These are phyloP conservation scores for Sardina pilchardus DNA, from an alignment of 2,113 vertebrate species.

Conservation along the genomic window DNA sequence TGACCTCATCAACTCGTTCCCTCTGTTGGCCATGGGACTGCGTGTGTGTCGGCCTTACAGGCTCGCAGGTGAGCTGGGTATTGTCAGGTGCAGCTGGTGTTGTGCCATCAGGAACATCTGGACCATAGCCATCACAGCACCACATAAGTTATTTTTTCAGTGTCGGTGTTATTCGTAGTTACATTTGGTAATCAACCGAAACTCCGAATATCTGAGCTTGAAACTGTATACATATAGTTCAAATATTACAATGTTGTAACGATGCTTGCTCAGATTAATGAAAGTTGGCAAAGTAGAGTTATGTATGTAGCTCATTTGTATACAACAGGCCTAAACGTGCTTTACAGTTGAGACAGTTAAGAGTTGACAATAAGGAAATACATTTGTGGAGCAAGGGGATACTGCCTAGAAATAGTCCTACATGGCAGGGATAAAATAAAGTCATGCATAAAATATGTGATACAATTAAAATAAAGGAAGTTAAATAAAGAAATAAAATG, in stretches of 20 bases:
- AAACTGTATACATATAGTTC: neutral
- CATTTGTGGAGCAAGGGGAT: no score
- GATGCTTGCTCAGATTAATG: neutral
- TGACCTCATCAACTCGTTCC: conserved; percentile 89
- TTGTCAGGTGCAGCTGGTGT: neutral
- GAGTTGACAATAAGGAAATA: no score
- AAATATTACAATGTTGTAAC: neutral
- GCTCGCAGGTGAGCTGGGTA: conserved; percentile 76
- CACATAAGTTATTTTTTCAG: neutral
- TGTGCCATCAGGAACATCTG: neutral
- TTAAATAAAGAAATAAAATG: no score
- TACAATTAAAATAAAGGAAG: no score
- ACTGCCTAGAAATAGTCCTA: no score
- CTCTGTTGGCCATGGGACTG: conserved; percentile 84
- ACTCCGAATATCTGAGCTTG: neutral
- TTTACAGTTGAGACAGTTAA: no score
- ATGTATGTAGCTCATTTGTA: no score
- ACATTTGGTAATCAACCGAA: neutral
- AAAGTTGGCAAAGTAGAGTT: neutral
- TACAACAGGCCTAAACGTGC: no score
- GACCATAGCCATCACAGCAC: neutral
- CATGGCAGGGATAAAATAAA: no score
- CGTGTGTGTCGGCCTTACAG: conserved; percentile 84
- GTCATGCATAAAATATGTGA: no score
- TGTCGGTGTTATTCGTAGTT: neutral